Base-by-base conservation (phyloP, 53 echinoderm and acorn worm species). In the Actinopyga echinites region DNA sequence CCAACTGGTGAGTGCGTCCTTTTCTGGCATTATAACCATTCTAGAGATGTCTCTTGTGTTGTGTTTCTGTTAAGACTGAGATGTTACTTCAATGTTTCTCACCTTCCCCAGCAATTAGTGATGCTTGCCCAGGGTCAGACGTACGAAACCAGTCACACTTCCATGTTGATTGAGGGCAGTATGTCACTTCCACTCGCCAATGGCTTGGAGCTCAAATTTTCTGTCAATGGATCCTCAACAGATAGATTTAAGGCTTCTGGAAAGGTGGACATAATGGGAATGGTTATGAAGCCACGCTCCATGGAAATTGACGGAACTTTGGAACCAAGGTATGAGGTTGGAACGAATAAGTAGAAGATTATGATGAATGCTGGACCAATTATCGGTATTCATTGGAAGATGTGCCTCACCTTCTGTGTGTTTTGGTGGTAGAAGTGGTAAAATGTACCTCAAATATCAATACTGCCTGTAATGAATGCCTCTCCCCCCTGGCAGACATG, bases 171-270 rank as follows among this genome's bases (percentile, higher is more conserved):
- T 30, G 91, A 93, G 52, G 32, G 30, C 8, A 44, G 55, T 1
- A 64, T 75, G 65, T 67, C 82, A 5, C 8, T 85, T 1, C 93
- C 93, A 23, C 37, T 80, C 3, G 42, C 24, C 6, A 35, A 91
- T 45, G 97, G 97, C 79, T 71, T 97, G 65, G 94, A 94, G n/a
- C 69, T 97, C 57, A 83, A 82, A 65, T 34, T 97, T 19, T 79
- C 87, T 56, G 82, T 97, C 78, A 85, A 94, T 30, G 92, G 88
- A 57, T 92, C 90, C 71, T 33, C 89, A 36, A 87, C 87, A 43
- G 59, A 84, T 34, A 57, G 84, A 23, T 9, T 97, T 20, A 87
- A 90, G 57, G 92, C 90, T 1, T 74, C 85, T 0, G 97, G 97
- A 28, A 94, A 89, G 62, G 23, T 94, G 35, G 88, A 97, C 62